Evolutionary conservation across 1,140 invertebrate genomes (phyloP), one percentile per base, ranked within the genome.

Genomic region (Neodiprion pinetum): DNA sequence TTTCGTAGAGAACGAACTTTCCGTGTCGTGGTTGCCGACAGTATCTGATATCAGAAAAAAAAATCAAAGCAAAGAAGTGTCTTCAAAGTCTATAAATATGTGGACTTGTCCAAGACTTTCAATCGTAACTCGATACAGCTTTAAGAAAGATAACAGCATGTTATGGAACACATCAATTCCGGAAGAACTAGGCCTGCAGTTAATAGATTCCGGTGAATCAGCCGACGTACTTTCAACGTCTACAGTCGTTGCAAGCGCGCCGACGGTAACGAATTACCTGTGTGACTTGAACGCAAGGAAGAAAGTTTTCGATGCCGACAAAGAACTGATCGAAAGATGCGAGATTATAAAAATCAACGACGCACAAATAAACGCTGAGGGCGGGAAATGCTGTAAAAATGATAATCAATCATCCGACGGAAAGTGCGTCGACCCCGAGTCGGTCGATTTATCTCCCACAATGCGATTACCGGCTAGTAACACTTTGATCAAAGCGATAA

Each of bases 61-160:
- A 61, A 61, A 12, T 17, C 53, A 61, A 4, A 17, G 53, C 53
- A 61, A 61, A 61, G 53, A 61, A 61, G n/a, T 61, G 7, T 61
- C 53, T 17, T 5, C n/a, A 28, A 83, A 81, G 61, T 76, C 76
- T 10, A 61, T 17, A n/a, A 86, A 66, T 68, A 81, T 81, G 40
- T 86, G 80, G 83, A 82, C 76, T 11, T 87, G 82, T 50, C 77
- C 87, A 0, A 79, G 78, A 47, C 74, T 88, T 9, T 80, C 87
- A 8, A 87, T 88, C 61, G 83, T 88, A 17, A 88, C 87, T 7
- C 75, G 87, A 14, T 88, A 87, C 70, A 79, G 81, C 74, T 87
- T 87, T 17, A 84, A 83, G n/a, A 85, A 81, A 71, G 80, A 78
- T 28, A 79, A 80, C 28, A 81, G 70, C 28, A 69, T 77, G 53